phyloP scores from a whole-genome alignment of 1,140 invertebrate species.

The Temnothorax nylanderi region DNA sequence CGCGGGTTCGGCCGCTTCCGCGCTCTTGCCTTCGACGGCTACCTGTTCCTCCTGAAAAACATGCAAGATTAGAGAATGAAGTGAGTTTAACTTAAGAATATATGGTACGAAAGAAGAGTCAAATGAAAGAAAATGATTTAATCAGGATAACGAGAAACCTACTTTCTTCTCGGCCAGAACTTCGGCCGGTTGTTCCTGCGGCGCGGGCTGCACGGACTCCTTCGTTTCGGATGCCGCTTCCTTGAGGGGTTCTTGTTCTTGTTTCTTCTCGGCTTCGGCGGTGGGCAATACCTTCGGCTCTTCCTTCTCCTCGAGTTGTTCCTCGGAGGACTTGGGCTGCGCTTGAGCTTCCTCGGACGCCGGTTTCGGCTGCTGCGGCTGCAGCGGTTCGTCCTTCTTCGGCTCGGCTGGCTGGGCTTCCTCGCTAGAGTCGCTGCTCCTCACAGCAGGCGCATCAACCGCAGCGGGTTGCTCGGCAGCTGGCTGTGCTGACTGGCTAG shows the following conservation, averaged over 20 bases:
- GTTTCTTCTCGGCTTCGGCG: slow-evolving; percentile 33
- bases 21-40: slow-evolving; percentile 42
- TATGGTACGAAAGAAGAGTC: too few species aligned
- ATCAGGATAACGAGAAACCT: slow-evolving; percentile 5
- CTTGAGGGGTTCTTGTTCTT: slow-evolving; percentile 68
- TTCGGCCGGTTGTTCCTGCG: slow-evolving; percentile 32
- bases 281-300: slow-evolving; percentile 9
- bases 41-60: slow-evolving; percentile 39
- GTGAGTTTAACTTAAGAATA: background rate
- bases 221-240: slow-evolving; percentile 66
- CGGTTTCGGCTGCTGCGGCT: slow-evolving; percentile 23
- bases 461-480: background rate
- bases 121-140: background rate
- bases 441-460: background rate
- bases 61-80: background rate
- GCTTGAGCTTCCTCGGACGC: background rate
- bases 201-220: slow-evolving; percentile 54
- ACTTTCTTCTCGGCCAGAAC: slow-evolving; percentile 65
- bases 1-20: background rate
- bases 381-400: slow-evolving; percentile 65
- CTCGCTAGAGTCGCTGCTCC: slow-evolving; percentile 20
- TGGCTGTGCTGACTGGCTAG: background rate
- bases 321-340: slow-evolving; percentile 41
- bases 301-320: slow-evolving; percentile 57
- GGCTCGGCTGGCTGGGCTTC: slow-evolving; percentile 53